These are phyloP conservation scores for Chauna torquata DNA, from an alignment of 2,113 vertebrate genomes.

Conservation along the genomic window DNA sequence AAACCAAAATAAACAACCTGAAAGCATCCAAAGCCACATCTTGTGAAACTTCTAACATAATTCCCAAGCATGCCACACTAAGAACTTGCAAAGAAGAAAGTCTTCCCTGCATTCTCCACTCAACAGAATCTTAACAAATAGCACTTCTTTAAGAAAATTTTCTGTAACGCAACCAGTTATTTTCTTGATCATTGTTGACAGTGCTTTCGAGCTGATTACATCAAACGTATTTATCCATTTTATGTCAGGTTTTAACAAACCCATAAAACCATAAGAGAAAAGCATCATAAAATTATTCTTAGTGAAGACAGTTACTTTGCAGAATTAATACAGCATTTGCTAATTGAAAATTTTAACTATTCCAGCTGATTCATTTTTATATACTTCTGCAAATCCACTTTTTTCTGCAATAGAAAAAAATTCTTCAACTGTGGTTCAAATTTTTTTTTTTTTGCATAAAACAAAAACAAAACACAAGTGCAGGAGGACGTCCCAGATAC, in stretches of 20 bases:
- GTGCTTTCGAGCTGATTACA: fast-evolving
- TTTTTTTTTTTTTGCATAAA: neutral
- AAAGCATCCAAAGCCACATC: neutral
- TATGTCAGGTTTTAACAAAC: neutral
- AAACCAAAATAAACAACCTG: neutral
- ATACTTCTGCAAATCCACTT: neutral
- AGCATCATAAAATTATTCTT: neutral
- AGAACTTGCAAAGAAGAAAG: neutral
- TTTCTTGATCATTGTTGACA: neutral
- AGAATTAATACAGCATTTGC: neutral
- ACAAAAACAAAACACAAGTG: neutral
- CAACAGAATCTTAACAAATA: neutral
- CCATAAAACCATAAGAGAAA: neutral
- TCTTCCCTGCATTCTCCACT: neutral
- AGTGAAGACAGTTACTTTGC: neutral
- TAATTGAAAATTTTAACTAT: neutral
- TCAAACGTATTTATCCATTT: neutral
- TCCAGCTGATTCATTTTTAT: neutral
- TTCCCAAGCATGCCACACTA: neutral
- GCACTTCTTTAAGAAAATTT: neutral
- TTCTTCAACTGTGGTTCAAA: neutral
- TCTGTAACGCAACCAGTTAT: fast-evolving
- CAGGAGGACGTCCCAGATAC: neutral
- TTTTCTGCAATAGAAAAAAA: neutral
- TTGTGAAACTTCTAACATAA: neutral